Conservation (phyloP, 2,888 invertebrate species). For the Plutella xylostella region DNA sequence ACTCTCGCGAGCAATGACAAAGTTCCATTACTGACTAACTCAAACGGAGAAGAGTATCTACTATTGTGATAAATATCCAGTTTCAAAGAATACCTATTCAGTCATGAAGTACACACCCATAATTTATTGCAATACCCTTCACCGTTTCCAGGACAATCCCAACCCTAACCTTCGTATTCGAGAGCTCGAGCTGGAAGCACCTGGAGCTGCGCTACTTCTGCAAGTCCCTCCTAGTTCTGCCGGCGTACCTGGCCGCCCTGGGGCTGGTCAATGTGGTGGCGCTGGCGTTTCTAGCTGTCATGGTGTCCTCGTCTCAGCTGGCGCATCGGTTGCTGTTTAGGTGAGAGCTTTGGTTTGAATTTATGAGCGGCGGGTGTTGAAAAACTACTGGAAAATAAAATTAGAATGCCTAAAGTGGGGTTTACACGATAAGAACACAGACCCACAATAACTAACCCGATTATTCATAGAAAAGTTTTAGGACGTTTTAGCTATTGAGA, state of each 20-base stretch:
- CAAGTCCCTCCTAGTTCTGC: constrained; percentile 65
- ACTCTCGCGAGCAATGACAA: no score
- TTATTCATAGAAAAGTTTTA: no score
- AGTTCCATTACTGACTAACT: no score
- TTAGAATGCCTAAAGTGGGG: no score
- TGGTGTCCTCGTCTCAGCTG: constrained; percentile 78
- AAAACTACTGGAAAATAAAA: no score
- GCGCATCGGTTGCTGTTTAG: constrained; percentile 75
- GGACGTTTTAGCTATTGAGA: no score
- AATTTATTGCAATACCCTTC: neutral
- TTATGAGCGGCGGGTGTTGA: no score
- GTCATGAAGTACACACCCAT: neutral
- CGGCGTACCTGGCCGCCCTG: constrained; percentile 73
- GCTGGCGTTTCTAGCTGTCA: constrained; percentile 59
- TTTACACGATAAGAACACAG: no score
- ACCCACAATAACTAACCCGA: no score
- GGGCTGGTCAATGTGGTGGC: constrained; percentile 70
- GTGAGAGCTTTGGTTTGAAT: no score
- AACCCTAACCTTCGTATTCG: constrained; percentile 33
- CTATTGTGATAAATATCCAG: neutral
- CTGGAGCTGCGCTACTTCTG: constrained; percentile 48
- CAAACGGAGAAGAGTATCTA: no score
- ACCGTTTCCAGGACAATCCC: constrained; percentile 38
- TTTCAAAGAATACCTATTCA: neutral
- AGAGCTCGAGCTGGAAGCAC: constrained; percentile 40